Base-by-base conservation (phyloP, 1,140 invertebrate genomes). In the Venturia canescens region DNA sequence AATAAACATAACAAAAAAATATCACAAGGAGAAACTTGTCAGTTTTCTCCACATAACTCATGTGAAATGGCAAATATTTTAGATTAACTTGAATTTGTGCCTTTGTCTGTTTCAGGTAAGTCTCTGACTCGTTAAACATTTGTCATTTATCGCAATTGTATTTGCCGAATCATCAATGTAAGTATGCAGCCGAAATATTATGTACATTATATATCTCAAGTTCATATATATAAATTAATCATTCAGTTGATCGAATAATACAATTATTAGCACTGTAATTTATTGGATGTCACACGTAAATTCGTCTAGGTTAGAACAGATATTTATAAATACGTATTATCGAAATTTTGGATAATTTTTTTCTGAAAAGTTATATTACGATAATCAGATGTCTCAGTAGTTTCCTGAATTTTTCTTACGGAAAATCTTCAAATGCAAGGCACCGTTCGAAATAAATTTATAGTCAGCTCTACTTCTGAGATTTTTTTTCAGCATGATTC, bases 101-200 rank as follows among this genome's bases (percentile, higher is more conserved):
- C 63, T 27, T 69, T 82, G 21, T 87, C 66, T 88, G 86, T 88
- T 88, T 77, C 78, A 87, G 87, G 87, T 88, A 83, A 88, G 87
- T 85, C 31, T 34, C 66, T 18, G 80, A 18, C 70, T 71, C 18
- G 50, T 3, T 3, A 11, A 53, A 53, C 13, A 70, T n/a, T 77
- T 21, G n/a, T 60, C 27, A 77, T 34, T 23, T 16, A 26, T 15
- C 23, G 29, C 53, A 15, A 27, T 23, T 44, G 7, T 44, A 44
- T 44, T 4, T 44, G 38, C 38, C 7, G 31, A 53, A 60, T 31
- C 27, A 16, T 63, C 38, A 69, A 78, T 15, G 63, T 67, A 9
- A 29, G n/a, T 44, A 27, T n/a, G n/a, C n/a, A n/a, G n/a, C 3
- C 3, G 11, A 34, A 44, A 69, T 48, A 38, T 31, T 23, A 72